These are phyloP conservation scores for Lamellibrachia satsuma DNA, from an alignment of 2,888 invertebrate genomes.

Conservation along the genomic window DNA sequence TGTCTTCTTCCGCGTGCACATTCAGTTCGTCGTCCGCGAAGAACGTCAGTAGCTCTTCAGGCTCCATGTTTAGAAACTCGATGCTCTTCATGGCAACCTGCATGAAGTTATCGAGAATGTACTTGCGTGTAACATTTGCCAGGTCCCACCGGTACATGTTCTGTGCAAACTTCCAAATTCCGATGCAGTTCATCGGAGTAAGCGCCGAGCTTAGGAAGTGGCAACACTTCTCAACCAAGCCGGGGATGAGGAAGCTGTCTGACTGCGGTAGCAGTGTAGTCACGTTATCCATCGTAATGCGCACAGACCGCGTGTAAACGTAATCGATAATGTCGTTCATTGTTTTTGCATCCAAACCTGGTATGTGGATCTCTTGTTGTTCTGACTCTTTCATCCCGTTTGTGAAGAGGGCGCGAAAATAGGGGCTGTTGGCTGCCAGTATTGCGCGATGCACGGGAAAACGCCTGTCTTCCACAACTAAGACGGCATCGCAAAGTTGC, in stretches of 20 bases:
- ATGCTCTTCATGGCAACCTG: slow-evolving; percentile 29
- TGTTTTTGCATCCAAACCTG: slow-evolving; percentile 28
- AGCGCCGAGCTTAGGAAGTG: slow-evolving; percentile 28
- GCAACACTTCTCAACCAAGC: slow-evolving; percentile 30
- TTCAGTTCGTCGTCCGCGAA: slow-evolving; percentile 34
- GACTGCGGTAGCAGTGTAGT: slow-evolving; percentile 30
- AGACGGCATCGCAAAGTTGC: slow-evolving; percentile 33
- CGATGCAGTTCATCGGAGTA: slow-evolving; percentile 32
- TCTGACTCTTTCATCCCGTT: slow-evolving; percentile 36
- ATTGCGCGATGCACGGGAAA: slow-evolving; percentile 38
- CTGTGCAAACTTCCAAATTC: slow-evolving; percentile 34
- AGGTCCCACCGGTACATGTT: slow-evolving; percentile 29
- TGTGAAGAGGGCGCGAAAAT: slow-evolving; percentile 38
- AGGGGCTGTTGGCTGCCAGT: slow-evolving; percentile 38
- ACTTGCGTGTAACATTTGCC: slow-evolving; percentile 21
- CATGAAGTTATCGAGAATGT: slow-evolving; percentile 32
- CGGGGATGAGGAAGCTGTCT: slow-evolving; percentile 32
- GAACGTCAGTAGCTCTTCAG: slow-evolving; percentile 23
- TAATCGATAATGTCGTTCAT: slow-evolving; percentile 34
- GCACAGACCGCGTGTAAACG: slow-evolving; percentile 32
- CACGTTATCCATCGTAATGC: slow-evolving; percentile 31
- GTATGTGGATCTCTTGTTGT: slow-evolving; percentile 22
- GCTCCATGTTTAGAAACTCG: slow-evolving; percentile 33
- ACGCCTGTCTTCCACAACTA: slow-evolving; percentile 29
- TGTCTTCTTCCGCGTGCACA: slow-evolving; percentile 35